Conservation (phyloP, 2,888 invertebrate species). For the Tetragnatha montana region DNA sequence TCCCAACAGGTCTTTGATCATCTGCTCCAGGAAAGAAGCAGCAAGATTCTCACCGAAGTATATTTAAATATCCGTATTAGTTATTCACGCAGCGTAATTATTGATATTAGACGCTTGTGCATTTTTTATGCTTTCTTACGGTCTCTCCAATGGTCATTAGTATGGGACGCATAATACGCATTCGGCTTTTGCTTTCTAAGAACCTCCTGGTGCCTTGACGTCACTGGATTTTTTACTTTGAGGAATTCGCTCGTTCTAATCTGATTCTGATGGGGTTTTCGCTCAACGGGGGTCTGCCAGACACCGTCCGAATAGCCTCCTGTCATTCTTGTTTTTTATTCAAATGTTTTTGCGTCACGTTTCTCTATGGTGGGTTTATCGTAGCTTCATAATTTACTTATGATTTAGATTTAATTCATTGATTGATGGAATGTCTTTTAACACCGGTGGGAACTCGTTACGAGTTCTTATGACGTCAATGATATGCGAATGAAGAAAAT, state of each 20-base stretch:
- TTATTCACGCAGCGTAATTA: not conserved
- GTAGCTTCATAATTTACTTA: not conserved
- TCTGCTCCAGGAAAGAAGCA: not conserved
- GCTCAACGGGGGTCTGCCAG: not conserved
- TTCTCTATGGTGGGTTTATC: not conserved
- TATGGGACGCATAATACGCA: not conserved
- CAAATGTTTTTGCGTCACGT: not conserved
- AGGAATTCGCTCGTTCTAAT: not conserved
- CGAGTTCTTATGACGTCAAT: not conserved
- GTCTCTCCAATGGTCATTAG: not conserved
- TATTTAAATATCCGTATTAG: not conserved
- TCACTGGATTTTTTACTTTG: not conserved
- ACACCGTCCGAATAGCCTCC: not conserved
- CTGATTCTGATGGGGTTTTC: not conserved
- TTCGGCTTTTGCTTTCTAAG: not conserved
- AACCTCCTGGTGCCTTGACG: not conserved
- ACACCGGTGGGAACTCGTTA: not conserved
- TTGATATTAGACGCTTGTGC: not conserved
- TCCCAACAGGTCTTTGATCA: not conserved
- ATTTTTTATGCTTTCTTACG: not conserved
- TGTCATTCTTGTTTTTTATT: not conserved
- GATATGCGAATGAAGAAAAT: not conserved
- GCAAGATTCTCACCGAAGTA: not conserved
- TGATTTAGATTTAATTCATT: not conserved
- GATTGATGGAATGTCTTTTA: not conserved